phyloP scores from a whole-genome alignment of 1,140 invertebrate species.

The Zaprionus taronus region DNA sequence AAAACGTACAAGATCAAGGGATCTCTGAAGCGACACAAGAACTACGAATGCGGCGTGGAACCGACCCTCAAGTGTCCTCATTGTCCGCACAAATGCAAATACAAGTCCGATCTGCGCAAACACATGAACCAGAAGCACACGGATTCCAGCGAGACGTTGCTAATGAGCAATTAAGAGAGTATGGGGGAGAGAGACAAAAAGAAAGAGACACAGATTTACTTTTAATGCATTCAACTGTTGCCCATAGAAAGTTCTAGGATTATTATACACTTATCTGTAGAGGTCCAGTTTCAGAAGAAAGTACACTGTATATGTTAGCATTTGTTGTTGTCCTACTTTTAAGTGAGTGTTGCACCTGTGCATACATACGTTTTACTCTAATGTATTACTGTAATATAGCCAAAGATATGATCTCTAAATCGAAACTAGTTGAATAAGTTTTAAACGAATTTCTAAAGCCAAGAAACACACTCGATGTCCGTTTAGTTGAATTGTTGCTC shows the following conservation, averaged over 20 bases:
- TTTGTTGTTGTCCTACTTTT: slow-evolving; percentile 69
- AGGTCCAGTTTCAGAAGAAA: not conserved
- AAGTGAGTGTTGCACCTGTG: slow-evolving; percentile 31
- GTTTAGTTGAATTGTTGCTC: slow-evolving; percentile 39
- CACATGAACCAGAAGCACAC: slow-evolving; percentile 82
- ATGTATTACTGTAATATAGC: slow-evolving; percentile 62
- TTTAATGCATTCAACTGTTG: slow-evolving; percentile 5
- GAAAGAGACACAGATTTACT: slow-evolving; percentile 2
- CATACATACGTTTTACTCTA: slow-evolving; percentile 14
- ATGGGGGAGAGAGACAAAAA: not conserved
- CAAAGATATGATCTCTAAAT: slow-evolving; percentile 68
- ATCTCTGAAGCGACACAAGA: slow-evolving; percentile 86
- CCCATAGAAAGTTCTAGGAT: not conserved
- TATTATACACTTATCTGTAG: not conserved
- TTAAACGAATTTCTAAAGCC: slow-evolving; percentile 45
- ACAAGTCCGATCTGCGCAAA: slow-evolving; percentile 81
- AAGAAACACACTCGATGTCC: slow-evolving; percentile 16
- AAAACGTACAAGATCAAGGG: slow-evolving; percentile 86
- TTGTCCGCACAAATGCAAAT: slow-evolving; percentile 83
- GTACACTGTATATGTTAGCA: slow-evolving; percentile 34
- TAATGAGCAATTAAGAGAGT: slow-evolving; percentile 32
- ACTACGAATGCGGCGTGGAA: slow-evolving; percentile 88
- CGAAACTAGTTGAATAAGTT: slow-evolving; percentile 45
- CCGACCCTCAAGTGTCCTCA: slow-evolving; percentile 79
- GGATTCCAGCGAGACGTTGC: slow-evolving; percentile 52